Conservation (phyloP, 2,797 vertebrate species). For the Natrix natrix region DNA sequence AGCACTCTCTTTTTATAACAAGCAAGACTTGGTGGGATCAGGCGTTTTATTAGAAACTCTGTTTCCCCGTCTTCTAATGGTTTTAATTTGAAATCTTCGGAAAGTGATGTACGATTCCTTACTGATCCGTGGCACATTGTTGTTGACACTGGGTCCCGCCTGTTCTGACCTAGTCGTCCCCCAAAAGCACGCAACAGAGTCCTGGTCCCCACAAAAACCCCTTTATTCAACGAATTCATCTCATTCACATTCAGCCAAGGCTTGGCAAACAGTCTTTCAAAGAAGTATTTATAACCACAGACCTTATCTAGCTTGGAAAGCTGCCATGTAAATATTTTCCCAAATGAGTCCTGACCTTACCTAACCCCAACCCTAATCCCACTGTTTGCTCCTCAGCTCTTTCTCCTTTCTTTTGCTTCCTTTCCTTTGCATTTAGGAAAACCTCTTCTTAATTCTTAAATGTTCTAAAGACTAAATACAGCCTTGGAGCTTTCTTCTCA, state of each 20-base stretch:
- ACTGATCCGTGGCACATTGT: background rate
- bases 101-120: background rate
- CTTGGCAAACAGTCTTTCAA: no score
- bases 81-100: background rate
- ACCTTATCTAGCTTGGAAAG: no score
- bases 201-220: no score
- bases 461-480: background rate
- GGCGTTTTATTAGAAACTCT: background rate
- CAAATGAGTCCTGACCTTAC: background rate
- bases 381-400: background rate
- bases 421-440: background rate
- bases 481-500: background rate
- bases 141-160: background rate
- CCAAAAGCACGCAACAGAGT: no score
- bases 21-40: background rate
- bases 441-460: background rate
- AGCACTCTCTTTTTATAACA: background rate
- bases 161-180: no score
- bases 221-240: no score
- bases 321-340: no score
- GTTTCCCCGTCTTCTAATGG: background rate
- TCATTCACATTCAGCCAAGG: no score
- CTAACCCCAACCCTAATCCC: background rate
- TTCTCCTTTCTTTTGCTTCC: background rate
- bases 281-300: no score